These are phyloP conservation scores for Blomia tropicalis DNA, from an alignment of 2,888 invertebrate genomes.

Conservation along the genomic window DNA sequence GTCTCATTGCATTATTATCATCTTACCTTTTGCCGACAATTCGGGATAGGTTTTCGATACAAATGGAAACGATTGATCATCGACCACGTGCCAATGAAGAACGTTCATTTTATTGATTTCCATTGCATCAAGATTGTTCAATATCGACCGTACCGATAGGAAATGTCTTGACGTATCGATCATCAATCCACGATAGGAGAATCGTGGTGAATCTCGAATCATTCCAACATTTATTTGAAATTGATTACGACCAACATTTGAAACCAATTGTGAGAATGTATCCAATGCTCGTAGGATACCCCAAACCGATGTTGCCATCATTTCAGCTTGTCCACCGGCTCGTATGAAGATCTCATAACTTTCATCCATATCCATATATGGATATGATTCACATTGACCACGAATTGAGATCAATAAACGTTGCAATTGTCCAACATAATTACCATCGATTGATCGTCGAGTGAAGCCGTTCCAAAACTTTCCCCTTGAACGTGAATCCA, in stretches of 20 bases:
- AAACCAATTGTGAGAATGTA: slow-evolving; percentile 61
- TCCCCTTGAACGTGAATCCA: neutral
- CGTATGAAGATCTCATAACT: slow-evolving; percentile 42
- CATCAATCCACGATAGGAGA: slow-evolving; percentile 68
- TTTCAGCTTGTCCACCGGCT: neutral
- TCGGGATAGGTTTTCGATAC: slow-evolving; percentile 38
- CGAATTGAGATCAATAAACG: too few species aligned
- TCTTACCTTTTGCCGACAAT: slow-evolving; percentile 36
- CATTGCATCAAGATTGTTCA: slow-evolving; percentile 62
- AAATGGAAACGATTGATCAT: slow-evolving; percentile 84
- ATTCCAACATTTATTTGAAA: slow-evolving; percentile 27
- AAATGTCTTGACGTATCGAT: slow-evolving; percentile 82
- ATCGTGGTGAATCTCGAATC: slow-evolving; percentile 54
- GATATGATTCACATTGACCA: slow-evolving; percentile 48
- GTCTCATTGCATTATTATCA: slow-evolving; percentile 36
- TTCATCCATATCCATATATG: slow-evolving; percentile 56
- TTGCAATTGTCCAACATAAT: slow-evolving; percentile 10
- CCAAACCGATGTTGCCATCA: slow-evolving; percentile 45
- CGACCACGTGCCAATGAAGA: slow-evolving; percentile 66
- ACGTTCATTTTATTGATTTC: slow-evolving; percentile 74
- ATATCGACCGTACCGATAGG: slow-evolving; percentile 45
- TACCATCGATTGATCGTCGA: too few species aligned
- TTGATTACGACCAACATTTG: slow-evolving; percentile 36
- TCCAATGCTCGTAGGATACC: slow-evolving; percentile 69
- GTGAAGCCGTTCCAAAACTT: too few species aligned